Evolutionary conservation across 2,888 invertebrate species (phyloP).

Genomic region (Cantharis rufa): DNA sequence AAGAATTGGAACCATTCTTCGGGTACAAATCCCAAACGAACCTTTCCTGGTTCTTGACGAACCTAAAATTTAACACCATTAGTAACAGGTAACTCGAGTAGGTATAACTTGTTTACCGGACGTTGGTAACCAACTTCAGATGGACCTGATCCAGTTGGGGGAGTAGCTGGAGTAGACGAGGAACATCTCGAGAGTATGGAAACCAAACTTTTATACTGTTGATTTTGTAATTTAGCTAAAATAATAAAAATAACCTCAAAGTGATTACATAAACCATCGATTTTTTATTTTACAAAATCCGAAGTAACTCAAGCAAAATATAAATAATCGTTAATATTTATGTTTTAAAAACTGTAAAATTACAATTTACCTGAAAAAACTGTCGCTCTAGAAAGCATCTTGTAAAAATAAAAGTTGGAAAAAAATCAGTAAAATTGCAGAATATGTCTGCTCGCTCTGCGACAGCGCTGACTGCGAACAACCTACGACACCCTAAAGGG

Average conservation of each 20-base stretch:
- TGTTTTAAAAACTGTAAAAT: slow-evolving; percentile 34
- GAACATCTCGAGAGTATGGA: slow-evolving; percentile 58
- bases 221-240: slow-evolving; percentile 50
- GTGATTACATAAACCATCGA: slow-evolving; percentile 61
- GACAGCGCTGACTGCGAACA: neutral
- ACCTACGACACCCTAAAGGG: neutral
- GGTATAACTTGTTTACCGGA: slow-evolving; percentile 43
- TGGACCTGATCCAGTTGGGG: slow-evolving; percentile 59
- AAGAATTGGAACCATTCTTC: slow-evolving; percentile 96
- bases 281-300: neutral
- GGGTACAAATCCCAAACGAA: slow-evolving; percentile 88
- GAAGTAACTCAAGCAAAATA: slow-evolving; percentile 25
- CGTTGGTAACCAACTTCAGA: slow-evolving; percentile 59
- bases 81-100: neutral
- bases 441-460: neutral
- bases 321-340: slow-evolving; percentile 18
- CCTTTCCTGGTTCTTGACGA: slow-evolving; percentile 74
- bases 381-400: slow-evolving; percentile 72
- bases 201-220: slow-evolving; percentile 58
- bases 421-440: slow-evolving; percentile 8
- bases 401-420: slow-evolving; percentile 13
- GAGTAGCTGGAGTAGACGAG: slow-evolving; percentile 50
- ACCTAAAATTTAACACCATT: slow-evolving; percentile 46
- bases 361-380: slow-evolving; percentile 65
- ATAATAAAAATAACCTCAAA: slow-evolving; percentile 11